Evolutionary conservation across 2,888 invertebrate genomes (phyloP), one percentile per base, ranked within the genome.

Genomic region (Mimas tiliae): DNA sequence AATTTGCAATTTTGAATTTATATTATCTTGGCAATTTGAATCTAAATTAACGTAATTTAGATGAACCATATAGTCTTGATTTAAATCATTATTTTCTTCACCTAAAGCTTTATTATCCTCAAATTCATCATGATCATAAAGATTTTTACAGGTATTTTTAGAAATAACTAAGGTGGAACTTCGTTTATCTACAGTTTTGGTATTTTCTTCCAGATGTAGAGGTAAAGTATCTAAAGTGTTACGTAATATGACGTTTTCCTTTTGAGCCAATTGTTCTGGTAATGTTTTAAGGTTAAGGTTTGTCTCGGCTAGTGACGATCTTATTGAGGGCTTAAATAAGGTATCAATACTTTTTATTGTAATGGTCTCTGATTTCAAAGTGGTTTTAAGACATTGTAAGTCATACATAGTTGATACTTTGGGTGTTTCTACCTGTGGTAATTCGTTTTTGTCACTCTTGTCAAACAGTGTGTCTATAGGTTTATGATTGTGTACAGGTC

Each of bases 281-380:
- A 38, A 38, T 38, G 16, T 34, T 16, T n/a, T 6, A 12, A 55
- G n/a, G 16, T 8, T 34, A 38, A 55, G 16, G 16, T 55, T n/a
- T 34, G 55, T 55, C 16, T 55, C 55, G 8, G 38, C 55, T 11
- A 55, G 34, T 55, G 38, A 55, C 16, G 55, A 38, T 38, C 38
- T 55, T 38, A 38, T n/a, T 8, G 55, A 55, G 14, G 38, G 55
- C 11, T 38, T 55, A n/a, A 55, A 16, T 6, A 9, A 16, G n/a
- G 16, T 34, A 16, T 55, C 38, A 38, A 38, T 16, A 16, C 34
- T 38, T 55, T 55, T 38, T 55, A 16, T 55, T 33, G 16, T 16
- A 16, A 38, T 38, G 34, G 11, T 38, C 3, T 6, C 16, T 55
- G 38, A 55, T 38, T 58, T 42, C 11, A 38, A 16, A 42, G 58